Conservation (phyloP, 1,140 invertebrate genomes). For the Meteorus sp. region DNA sequence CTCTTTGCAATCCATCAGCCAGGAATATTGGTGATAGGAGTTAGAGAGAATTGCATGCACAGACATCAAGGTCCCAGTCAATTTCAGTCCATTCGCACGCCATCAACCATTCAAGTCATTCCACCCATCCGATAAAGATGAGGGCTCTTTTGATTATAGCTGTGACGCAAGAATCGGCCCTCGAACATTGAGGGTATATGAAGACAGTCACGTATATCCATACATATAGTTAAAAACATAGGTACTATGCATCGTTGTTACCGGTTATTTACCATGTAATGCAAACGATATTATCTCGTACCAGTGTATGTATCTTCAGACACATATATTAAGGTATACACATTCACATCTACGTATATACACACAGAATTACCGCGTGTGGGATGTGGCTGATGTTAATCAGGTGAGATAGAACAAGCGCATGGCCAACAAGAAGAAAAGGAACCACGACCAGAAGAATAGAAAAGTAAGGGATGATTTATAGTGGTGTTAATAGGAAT, state of each 20-base stretch:
- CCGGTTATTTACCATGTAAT: constrained; percentile 39
- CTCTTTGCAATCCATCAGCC: constrained; percentile 42
- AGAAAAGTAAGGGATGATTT: not conserved
- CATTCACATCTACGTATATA: not conserved
- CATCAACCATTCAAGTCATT: constrained; percentile 28
- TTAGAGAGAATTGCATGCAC: constrained; percentile 42
- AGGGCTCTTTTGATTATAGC: constrained; percentile 15
- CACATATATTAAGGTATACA: not conserved
- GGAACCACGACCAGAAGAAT: too few relatives aligned
- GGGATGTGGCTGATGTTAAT: constrained; percentile 9
- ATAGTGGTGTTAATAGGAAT: not conserved
- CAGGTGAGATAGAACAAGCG: constrained; percentile 10
- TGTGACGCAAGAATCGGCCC: constrained; percentile 14
- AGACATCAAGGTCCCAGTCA: constrained; percentile 31
- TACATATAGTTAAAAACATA: constrained; percentile 7
- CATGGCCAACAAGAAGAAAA: not conserved
- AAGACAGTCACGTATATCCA: constrained; percentile 2
- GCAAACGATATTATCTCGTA: constrained; percentile 24
- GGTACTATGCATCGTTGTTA: constrained; percentile 30
- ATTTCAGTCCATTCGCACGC: constrained; percentile 39
- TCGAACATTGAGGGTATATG: constrained; percentile 9
- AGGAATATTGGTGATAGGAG: constrained; percentile 38
- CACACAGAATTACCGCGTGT: not conserved
- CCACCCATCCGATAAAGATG: constrained; percentile 9
- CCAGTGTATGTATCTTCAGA: too few relatives aligned